phyloP scores from a whole-genome alignment of 1,140 invertebrate genomes.

The Drosophila micromelanica region DNA sequence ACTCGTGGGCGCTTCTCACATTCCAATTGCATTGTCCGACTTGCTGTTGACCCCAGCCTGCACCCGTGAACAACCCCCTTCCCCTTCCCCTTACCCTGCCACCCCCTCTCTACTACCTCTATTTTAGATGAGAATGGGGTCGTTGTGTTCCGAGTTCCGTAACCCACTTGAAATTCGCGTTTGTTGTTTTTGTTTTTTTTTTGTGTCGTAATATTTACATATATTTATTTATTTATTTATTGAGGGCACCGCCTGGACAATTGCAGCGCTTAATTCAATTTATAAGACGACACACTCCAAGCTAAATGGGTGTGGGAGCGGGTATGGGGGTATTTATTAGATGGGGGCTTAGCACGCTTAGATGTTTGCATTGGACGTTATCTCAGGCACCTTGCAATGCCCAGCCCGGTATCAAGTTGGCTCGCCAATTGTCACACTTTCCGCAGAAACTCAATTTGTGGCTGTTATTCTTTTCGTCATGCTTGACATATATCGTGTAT shows the following conservation, averaged over 20 bases:
- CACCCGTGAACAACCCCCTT: neutral
- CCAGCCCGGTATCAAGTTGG: conserved; percentile 4
- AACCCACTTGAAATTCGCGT: conserved; percentile 23
- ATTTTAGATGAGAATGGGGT: neutral
- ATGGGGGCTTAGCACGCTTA: neutral
- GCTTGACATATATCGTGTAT: neutral
- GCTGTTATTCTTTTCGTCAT: neutral
- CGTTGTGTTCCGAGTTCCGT: neutral
- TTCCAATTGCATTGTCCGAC: conserved; percentile 24
- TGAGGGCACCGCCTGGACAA: conserved; percentile 49
- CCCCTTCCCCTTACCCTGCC: neutral
- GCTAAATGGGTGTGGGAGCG: neutral
- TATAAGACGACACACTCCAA: conserved; percentile 27
- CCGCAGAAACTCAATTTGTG: conserved; percentile 3
- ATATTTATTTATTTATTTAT: conserved; percentile 49
- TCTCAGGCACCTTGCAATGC: neutral
- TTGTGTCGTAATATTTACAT: conserved; percentile 35
- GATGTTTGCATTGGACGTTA: conserved; percentile 7
- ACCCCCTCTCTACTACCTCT: neutral
- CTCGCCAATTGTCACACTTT: conserved; percentile 18
- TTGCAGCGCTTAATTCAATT: conserved; percentile 77
- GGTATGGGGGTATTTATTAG: too few relatives aligned
- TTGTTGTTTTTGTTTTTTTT: conserved; percentile 39
- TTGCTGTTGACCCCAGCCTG: conserved; percentile 15
- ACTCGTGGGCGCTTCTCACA: conserved; percentile 26